phyloP scores from a whole-genome alignment of 2,797 vertebrate genomes.

The Dendrocincla fuliginosa region DNA sequence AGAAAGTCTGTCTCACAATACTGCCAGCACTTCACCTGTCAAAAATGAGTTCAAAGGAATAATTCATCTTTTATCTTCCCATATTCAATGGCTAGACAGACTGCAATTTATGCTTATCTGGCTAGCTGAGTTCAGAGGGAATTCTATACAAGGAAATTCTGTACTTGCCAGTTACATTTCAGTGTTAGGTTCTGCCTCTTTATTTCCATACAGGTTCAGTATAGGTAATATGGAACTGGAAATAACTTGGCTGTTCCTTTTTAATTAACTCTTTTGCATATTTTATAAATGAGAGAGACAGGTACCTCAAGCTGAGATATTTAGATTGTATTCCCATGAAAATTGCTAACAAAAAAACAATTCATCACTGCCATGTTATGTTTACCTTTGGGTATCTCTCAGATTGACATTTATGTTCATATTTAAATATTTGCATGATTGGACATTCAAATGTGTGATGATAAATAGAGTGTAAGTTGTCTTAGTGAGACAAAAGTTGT shows the following conservation, averaged over 20 bases:
- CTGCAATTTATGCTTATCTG: conserved; percentile 10
- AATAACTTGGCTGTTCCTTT: background rate
- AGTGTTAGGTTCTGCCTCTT: background rate
- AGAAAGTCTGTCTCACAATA: background rate
- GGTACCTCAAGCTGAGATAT: background rate
- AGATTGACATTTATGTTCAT: background rate
- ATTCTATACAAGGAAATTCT: background rate
- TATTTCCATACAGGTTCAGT: background rate
- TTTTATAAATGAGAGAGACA: background rate
- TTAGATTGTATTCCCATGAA: background rate
- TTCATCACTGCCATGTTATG: background rate
- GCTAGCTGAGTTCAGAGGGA: background rate
- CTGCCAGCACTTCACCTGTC: background rate
- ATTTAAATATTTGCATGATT: background rate
- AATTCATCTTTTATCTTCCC: conserved; percentile 10
- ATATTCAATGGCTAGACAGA: background rate
- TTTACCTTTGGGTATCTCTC: background rate
- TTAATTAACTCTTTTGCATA: background rate
- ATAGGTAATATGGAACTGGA: background rate
- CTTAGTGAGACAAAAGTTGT: background rate
- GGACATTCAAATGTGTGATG: background rate
- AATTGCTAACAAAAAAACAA: background rate
- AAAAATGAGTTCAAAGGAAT: conserved; percentile 37
- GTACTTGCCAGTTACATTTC: background rate
- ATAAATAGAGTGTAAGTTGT: background rate